Conservation (phyloP, 2,113 vertebrate genomes). For the Paramisgurnus dabryanus region DNA sequence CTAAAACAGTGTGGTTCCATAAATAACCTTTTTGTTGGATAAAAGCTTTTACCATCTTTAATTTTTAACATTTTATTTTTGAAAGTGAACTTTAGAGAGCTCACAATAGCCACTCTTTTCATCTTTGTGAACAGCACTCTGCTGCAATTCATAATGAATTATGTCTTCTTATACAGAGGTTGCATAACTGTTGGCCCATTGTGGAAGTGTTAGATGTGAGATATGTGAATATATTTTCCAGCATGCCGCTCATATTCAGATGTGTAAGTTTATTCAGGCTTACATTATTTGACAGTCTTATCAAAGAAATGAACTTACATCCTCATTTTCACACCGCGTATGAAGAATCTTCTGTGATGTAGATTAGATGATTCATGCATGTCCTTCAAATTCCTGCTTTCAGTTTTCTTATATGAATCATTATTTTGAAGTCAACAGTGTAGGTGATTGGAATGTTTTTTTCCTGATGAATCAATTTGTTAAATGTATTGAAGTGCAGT, state of each 20-base stretch:
- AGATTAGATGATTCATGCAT: constrained; percentile 38
- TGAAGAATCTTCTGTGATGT: constrained; percentile 40
- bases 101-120: background rate
- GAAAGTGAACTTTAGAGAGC: background rate
- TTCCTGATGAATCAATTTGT: background rate
- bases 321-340: constrained; percentile 6
- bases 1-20: too few species aligned
- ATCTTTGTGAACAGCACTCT: constrained; percentile 35
- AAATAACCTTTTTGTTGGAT: too few species aligned
- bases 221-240: constrained; percentile 32
- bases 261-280: background rate
- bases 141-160: constrained; percentile 34
- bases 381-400: background rate
- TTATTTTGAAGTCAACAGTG: background rate
- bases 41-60: too few species aligned
- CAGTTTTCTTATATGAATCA: background rate
- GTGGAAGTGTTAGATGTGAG: constrained; percentile 42
- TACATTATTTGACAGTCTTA: background rate
- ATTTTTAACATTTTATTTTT: too few species aligned
- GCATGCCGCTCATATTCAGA: constrained; percentile 5
- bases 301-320: background rate
- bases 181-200: constrained; percentile 37
- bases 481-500: background rate
- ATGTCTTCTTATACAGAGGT: constrained; percentile 31
- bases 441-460: background rate